These are phyloP conservation scores for Aphelinus atriplicis DNA, from an alignment of 1,140 invertebrate species.

Conservation along the genomic window DNA sequence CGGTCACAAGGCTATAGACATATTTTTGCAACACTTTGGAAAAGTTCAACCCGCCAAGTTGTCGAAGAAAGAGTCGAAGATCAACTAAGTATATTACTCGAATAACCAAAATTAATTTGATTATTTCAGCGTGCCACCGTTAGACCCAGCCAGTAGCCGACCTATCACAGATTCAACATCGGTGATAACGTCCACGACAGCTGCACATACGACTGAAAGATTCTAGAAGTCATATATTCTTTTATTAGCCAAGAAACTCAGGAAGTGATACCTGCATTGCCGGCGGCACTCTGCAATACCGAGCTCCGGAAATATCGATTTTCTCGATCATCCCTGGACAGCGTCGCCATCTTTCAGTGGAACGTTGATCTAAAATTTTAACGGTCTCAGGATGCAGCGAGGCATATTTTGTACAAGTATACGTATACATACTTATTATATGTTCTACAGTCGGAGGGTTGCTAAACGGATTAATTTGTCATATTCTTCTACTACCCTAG, in stretches of 20 bases:
- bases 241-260: not conserved
- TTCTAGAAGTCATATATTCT: constrained; percentile 41
- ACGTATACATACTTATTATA: too few species aligned
- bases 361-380: not conserved
- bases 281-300: constrained; percentile 45
- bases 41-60: too few species aligned
- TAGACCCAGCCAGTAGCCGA: constrained; percentile 61
- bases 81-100: not conserved
- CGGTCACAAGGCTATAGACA: too few species aligned
- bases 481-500: too few species aligned
- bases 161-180: constrained; percentile 52
- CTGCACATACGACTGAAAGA: constrained; percentile 51
- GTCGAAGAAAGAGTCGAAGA: too few species aligned
- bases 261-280: constrained; percentile 34
- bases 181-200: constrained; percentile 59
- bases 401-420: too few species aligned
- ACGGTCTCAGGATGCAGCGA: too few species aligned
- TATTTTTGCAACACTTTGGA: too few species aligned
- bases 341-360: constrained; percentile 37
- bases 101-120: constrained; percentile 24
- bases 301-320: constrained; percentile 14
- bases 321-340: constrained; percentile 28
- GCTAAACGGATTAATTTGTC: too few species aligned
- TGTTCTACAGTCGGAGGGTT: too few species aligned
- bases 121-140: constrained; percentile 60